These are phyloP conservation scores for Drymonia ruficornis DNA, from an alignment of 2,888 invertebrate genomes.

Conservation along the genomic window DNA sequence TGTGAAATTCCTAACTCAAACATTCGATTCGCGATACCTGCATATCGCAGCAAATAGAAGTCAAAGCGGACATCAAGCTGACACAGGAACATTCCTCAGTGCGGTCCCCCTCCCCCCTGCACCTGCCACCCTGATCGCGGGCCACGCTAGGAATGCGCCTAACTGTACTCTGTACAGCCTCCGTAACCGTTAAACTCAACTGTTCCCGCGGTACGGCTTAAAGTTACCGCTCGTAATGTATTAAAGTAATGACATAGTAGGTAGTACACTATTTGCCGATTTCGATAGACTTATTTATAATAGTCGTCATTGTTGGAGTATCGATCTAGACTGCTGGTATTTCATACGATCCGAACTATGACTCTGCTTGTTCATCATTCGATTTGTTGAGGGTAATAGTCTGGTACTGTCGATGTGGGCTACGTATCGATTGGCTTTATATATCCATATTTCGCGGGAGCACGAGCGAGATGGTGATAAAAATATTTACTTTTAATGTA, in stretches of 20 bases:
- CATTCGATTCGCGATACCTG: constrained; percentile 15
- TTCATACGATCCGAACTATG: not conserved
- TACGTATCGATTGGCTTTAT: not conserved
- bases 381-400: too few species aligned
- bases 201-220: constrained; percentile 57
- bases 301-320: constrained; percentile 20
- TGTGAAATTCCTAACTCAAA: constrained; percentile 8
- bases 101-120: constrained; percentile 50
- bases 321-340: constrained; percentile 22
- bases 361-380: too few species aligned
- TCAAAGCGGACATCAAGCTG: constrained; percentile 47
- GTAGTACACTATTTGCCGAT: constrained; percentile 51
- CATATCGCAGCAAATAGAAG: constrained; percentile 35
- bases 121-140: constrained; percentile 54
- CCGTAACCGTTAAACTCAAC: constrained; percentile 73
- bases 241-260: constrained; percentile 50
- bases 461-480: constrained; percentile 20
- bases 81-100: constrained; percentile 49
- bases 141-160: constrained; percentile 76
- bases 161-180: constrained; percentile 73
- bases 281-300: constrained; percentile 26
- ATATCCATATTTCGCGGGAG: constrained; percentile 3
- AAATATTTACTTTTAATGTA: constrained; percentile 29
- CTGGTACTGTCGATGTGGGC: not conserved
- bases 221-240: constrained; percentile 54